phyloP scores from a whole-genome alignment of 1,140 invertebrate genomes.

The Meloidogyne hapla region DNA sequence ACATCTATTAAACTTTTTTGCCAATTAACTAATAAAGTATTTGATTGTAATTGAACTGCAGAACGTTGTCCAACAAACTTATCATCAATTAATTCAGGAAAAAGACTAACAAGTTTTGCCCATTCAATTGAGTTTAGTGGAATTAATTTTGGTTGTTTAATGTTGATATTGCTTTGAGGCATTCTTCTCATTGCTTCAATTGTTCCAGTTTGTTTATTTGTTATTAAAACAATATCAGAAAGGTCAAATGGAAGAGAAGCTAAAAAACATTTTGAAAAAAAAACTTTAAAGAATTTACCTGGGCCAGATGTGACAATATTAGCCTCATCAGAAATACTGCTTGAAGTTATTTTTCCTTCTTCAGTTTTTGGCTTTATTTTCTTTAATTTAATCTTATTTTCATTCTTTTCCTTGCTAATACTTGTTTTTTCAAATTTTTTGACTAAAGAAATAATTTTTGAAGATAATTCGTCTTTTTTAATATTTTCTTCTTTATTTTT shows the following conservation, averaged over 20 bases:
- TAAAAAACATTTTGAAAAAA: neutral
- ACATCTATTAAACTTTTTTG: neutral
- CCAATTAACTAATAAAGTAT: neutral
- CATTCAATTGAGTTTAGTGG: slow-evolving; percentile 5
- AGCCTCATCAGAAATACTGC: neutral
- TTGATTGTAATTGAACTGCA: neutral
- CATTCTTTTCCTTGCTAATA: neutral
- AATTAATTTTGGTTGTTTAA: neutral
- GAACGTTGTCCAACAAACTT: neutral
- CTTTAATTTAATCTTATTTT: neutral
- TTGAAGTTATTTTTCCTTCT: neutral
- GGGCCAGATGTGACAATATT: neutral
- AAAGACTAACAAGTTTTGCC: slow-evolving; percentile 11
- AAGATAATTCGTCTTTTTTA: neutral
- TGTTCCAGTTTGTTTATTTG: neutral
- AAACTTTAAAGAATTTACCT: neutral
- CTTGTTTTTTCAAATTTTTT: neutral
- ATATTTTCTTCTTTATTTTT: neutral
- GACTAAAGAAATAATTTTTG: neutral
- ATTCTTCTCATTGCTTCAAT: neutral
- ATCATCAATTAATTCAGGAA: slow-evolving; percentile 2
- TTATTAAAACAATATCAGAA: slow-evolving; percentile 10
- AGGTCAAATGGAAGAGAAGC: slow-evolving; percentile 7
- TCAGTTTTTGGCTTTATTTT: neutral
- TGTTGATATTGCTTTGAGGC: neutral